Conservation (phyloP, 2,888 invertebrate genomes). For the Latheticus oryzae region DNA sequence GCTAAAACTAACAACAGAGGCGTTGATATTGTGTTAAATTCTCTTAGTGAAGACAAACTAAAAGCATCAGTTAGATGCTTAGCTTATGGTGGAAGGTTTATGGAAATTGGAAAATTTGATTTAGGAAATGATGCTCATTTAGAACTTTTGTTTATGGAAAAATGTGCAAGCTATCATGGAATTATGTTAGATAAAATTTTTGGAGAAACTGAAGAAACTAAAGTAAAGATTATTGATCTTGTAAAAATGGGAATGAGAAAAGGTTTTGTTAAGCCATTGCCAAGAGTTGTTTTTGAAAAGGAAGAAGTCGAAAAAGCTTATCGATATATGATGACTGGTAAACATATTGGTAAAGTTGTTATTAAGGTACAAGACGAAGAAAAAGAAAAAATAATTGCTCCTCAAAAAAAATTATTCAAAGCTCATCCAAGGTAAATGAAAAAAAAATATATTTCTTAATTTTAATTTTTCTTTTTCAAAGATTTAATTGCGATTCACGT, state of each 20-base stretch:
- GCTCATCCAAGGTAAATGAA: conserved; percentile 45
- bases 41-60: conserved; percentile 90
- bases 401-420: conserved; percentile 15
- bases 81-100: conserved; percentile 72
- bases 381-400: conserved; percentile 50
- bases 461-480: conserved; percentile 15
- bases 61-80: conserved; percentile 74
- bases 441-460: conserved; percentile 2
- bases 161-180: conserved; percentile 81
- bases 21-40: conserved; percentile 73
- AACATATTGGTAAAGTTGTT: conserved; percentile 83
- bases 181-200: conserved; percentile 74
- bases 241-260: conserved; percentile 19
- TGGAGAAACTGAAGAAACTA: neutral
- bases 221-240: neutral
- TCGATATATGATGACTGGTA: conserved; percentile 74
- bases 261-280: conserved; percentile 78
- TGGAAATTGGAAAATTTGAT: conserved; percentile 89
- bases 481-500: conserved; percentile 64
- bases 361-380: conserved; percentile 62
- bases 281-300: conserved; percentile 72
- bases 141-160: conserved; percentile 74
- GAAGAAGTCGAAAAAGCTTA: conserved; percentile 80
- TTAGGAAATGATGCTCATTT: conserved; percentile 73
- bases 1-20: conserved; percentile 85